Evolutionary conservation across 30 jellyfish, hydroid and myxozoan species (phyloP), one percentile per base, ranked within the genome.

Genomic region (Pelagia noctiluca): DNA sequence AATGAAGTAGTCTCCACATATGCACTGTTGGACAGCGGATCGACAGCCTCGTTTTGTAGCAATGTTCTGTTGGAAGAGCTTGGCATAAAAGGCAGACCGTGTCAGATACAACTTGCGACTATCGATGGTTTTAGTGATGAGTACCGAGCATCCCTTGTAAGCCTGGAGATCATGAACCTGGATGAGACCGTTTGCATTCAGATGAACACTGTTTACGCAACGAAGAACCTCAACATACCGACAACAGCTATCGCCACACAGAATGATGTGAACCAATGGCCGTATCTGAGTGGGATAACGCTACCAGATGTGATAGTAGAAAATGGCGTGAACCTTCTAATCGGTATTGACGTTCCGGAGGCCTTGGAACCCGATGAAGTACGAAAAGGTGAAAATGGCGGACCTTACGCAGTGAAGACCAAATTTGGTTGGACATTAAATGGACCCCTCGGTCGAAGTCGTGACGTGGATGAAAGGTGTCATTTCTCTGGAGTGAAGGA

Each of bases 11-110:
- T 78, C 49, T 23, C 28, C 13, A 83, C 87, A 23, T 83, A 50
- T 34, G 89, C 88, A 19, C 71, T 78, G 22, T 46, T 78, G 50
- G 82, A 78, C 57, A 78, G 72, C 29, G 82, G 89, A 53, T 78
- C 89, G 1, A 78, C 80, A 0, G 81, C 82, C 21, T 61, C 89
- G 24, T 78, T 78, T 26, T 60, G 81, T 63, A 35, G 32, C 71
- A 24, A 62, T 53, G 65, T 24, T 36, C 78, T 78, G 25, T 30
- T 78, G 66, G 57, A 78, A 47, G 66, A 78, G 66, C 47, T 78
- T 31, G 78, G 78, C 13, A 62, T 78, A 16, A 32, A 64, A 12
- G 89, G 89, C 13, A 78, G 26, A 64, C 61, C 70, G 52, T 78
- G 89, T 46, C 81, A 62, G 26, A 78, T 78, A 25, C 89, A 62